Percentiles rank a stretch among this genome's conserved stretches.
These are phyloP conservation scores for Eudorcas thomsonii DNA, from an alignment of 2,113 vertebrate genomes.

Conservation along the genomic window DNA sequence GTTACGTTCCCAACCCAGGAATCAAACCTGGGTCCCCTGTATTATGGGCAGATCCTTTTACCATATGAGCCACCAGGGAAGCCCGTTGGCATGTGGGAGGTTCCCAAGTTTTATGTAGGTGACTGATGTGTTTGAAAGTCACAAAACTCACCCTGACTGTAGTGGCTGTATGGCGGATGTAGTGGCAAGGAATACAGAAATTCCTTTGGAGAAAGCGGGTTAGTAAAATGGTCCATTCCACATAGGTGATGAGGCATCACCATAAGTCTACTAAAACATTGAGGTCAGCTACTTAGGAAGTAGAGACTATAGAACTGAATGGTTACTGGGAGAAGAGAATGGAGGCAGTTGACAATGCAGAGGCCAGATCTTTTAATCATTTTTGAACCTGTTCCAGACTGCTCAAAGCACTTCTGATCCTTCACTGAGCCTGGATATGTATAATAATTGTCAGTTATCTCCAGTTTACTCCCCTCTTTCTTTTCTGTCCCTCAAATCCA, in stretches of 20 bases:
- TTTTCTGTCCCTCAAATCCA: not conserved
- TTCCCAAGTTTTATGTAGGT: not conserved
- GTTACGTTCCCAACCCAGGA: not conserved
- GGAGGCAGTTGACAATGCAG: not conserved
- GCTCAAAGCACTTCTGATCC: not conserved
- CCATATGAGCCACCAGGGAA: not conserved
- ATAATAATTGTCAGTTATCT: not conserved
- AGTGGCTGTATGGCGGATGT: not conserved
- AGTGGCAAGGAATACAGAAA: not conserved
- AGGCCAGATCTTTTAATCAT: not conserved
- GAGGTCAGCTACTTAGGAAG: not conserved
- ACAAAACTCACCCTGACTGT: not conserved
- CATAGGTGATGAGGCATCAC: not conserved
- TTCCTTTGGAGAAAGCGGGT: not conserved
- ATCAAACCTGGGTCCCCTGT: not conserved
- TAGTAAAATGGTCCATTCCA: not conserved
- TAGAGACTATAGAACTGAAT: not conserved
- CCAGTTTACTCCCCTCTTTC: not conserved
- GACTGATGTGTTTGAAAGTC: not conserved
- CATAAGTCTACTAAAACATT: not conserved
- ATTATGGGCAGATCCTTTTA: not conserved
- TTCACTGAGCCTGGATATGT: not conserved
- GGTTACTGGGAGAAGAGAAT: not conserved
- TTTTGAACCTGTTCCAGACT: not conserved
- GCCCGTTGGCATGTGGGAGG: not conserved